Evolutionary conservation across 23 tunicate genomes (phyloP).

Genomic region (Diplosoma virens): DNA sequence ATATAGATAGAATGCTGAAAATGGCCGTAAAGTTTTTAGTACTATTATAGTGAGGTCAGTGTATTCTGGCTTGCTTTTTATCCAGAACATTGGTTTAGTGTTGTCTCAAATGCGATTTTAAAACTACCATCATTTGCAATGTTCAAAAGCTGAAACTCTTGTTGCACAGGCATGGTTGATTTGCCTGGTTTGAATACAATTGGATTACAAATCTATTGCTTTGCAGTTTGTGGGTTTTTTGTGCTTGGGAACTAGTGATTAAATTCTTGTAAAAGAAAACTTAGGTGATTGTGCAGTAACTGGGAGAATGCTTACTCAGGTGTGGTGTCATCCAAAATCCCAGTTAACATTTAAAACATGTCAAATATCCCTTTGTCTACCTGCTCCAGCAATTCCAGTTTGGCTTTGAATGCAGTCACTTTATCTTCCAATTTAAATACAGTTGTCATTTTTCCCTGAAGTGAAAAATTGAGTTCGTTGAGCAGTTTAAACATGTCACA

Average conservation of each 20-base stretch:
- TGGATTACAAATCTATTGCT: not conserved
- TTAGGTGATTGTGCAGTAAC: not conserved
- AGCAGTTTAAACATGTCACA: constrained; percentile 30
- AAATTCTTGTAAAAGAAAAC: not conserved
- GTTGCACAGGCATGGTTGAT: constrained; percentile 9
- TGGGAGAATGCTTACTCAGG: not conserved
- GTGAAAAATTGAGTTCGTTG: constrained; percentile 34
- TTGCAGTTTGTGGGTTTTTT: not conserved
- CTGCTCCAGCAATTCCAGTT: constrained; percentile 34
- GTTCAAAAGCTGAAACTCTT: not conserved
- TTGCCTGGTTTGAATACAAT: not conserved
- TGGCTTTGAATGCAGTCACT: constrained; percentile 60
- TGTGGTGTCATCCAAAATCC: constrained; percentile 5
- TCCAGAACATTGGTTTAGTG: no score
- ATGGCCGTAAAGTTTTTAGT: not conserved
- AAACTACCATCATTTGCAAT: not conserved
- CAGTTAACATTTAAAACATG: constrained; percentile 46
- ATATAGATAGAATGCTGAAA: constrained; percentile 23
- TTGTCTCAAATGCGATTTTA: not conserved
- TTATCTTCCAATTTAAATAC: constrained; percentile 21
- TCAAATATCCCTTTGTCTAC: constrained; percentile 31
- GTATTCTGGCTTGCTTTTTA: constrained; percentile 22
- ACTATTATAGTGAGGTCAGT: not conserved
- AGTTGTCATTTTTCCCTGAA: constrained; percentile 28
- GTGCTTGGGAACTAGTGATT: not conserved